phyloP scores from a whole-genome alignment of 1,140 invertebrate species.

The Halotydeus destructor region DNA sequence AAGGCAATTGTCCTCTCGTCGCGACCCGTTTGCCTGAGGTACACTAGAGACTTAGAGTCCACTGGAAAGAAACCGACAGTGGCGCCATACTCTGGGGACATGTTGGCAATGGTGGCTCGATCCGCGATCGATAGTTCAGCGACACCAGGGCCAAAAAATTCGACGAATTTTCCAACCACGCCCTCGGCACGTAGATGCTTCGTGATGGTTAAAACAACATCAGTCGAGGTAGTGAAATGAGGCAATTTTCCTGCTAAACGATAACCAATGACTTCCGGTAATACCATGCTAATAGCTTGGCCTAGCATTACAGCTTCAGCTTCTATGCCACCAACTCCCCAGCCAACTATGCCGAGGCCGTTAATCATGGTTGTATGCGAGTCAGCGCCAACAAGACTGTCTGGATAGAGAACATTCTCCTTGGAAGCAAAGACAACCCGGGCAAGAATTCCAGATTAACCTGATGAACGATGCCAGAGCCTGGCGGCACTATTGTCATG shows the following conservation, averaged over 20 bases:
- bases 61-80: constrained; percentile 91
- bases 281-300: constrained; percentile 84
- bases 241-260: constrained; percentile 56
- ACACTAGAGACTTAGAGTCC: constrained; percentile 59
- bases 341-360: constrained; percentile 48
- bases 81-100: constrained; percentile 88
- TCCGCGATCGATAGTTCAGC: constrained; percentile 76
- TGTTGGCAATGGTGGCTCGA: constrained; percentile 53
- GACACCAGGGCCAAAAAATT: constrained; percentile 90
- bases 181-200: constrained; percentile 84
- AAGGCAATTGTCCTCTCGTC: constrained; percentile 53
- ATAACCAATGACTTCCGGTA: constrained; percentile 90
- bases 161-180: constrained; percentile 95
- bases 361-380: constrained; percentile 99
- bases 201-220: constrained; percentile 89
- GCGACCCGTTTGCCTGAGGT: constrained; percentile 77
- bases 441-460: constrained; percentile 91
- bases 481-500: constrained; percentile 92
- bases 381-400: constrained; percentile 94
- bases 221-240: constrained; percentile 79
- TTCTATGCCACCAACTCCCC: constrained; percentile 40
- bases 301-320: constrained; percentile 50
- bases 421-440: constrained; percentile 68
- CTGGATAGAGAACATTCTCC: constrained; percentile 54
- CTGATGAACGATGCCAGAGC: constrained; percentile 94